Percentiles rank a stretch among this genome's conserved stretches.
These are phyloP conservation scores for Archips xylosteana DNA, from an alignment of 2,888 invertebrate species.

Conservation along the genomic window DNA sequence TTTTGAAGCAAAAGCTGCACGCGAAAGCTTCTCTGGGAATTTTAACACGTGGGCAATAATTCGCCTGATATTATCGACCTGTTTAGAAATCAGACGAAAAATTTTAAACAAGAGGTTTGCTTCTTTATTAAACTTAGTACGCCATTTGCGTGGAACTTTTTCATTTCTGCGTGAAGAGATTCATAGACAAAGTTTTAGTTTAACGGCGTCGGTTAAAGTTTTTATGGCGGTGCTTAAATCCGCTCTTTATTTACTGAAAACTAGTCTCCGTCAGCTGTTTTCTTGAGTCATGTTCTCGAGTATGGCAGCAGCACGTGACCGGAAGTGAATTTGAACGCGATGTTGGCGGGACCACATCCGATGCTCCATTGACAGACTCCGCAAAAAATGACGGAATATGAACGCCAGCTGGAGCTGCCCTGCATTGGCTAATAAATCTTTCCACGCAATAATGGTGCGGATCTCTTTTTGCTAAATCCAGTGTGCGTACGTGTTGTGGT, in stretches of 20 bases:
- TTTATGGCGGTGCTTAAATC: constrained; percentile 40
- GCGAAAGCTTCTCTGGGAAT: constrained; percentile 35
- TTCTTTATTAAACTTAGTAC: constrained; percentile 25
- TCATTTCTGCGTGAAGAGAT: constrained; percentile 39
- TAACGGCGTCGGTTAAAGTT: constrained; percentile 38
- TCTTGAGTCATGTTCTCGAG: constrained; percentile 27
- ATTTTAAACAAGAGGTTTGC: constrained; percentile 12
- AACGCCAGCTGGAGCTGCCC: constrained; percentile 50
- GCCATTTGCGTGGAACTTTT: constrained; percentile 34
- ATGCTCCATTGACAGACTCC: constrained; percentile 54
- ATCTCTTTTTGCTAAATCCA: constrained; percentile 74
- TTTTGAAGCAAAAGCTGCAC: constrained; percentile 35
- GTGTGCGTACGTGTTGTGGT: constrained; percentile 72
- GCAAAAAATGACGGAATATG: constrained; percentile 55
- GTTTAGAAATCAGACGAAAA: constrained; percentile 10
- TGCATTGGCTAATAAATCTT: constrained; percentile 64
- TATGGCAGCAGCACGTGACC: constrained; percentile 50
- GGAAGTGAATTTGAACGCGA: constrained; percentile 53
- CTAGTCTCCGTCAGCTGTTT: constrained; percentile 36
- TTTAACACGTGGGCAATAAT: constrained; percentile 21
- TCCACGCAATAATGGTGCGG: constrained; percentile 60
- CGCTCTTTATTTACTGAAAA: constrained; percentile 39
- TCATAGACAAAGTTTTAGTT: constrained; percentile 41
- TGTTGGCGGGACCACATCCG: constrained; percentile 51
- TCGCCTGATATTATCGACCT: constrained; percentile 18